Base-by-base conservation (phyloP, 2,797 vertebrate genomes). In the Sebastes dallii region DNA sequence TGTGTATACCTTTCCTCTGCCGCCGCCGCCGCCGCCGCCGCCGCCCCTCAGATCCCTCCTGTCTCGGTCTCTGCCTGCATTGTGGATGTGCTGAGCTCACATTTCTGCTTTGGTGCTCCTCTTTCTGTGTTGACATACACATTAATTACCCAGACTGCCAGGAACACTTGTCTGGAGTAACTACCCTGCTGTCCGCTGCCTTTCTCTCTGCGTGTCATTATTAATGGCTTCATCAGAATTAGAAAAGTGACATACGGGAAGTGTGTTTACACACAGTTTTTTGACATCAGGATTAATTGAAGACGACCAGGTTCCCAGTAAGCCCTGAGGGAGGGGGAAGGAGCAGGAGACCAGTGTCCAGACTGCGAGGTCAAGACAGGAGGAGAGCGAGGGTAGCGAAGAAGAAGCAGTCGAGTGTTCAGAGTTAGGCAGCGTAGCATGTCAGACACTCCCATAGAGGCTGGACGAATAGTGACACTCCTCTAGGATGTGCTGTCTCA, bases 131-230 rank as follows among this genome's bases (percentile, higher is more conserved):
- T 96, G 95, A 96, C 94, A 91, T 88, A 93, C 90, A 94, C 95
- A 95, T 96, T 95, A 95, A 96, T 96, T 96, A 96, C 91, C 85
- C 83, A 70, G 86, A 91, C 92, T 93, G 91, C 92, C 91, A 91
- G 93, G 94, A 92, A 95, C 92, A 91, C 91, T 92, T 85, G 91
- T 92, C 86, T 94, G 85, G 83, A 88, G 91, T 85, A 85, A 92
- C 88, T 87, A 73, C 79, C 91, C 89, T 67, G 86, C 90, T 90
- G 90, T 83, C 85, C 86, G 72, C 60, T 34, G 66, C 25, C 65
- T 80, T 67, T 50, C 52, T 34, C 25, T 46, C 9, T 77, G 52
- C 13, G 72, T 59, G 82, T 81, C 80, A 78, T 90, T 88, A 88
- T 93, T 84, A 79, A 86, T 88, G 90, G 83, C 76, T 84, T 86